Percentiles rank a stretch among this genome's conserved stretches.
Evolutionary conservation across 2,797 vertebrate species (phyloP).

Genomic region (Hyperoplus immaculatus): DNA sequence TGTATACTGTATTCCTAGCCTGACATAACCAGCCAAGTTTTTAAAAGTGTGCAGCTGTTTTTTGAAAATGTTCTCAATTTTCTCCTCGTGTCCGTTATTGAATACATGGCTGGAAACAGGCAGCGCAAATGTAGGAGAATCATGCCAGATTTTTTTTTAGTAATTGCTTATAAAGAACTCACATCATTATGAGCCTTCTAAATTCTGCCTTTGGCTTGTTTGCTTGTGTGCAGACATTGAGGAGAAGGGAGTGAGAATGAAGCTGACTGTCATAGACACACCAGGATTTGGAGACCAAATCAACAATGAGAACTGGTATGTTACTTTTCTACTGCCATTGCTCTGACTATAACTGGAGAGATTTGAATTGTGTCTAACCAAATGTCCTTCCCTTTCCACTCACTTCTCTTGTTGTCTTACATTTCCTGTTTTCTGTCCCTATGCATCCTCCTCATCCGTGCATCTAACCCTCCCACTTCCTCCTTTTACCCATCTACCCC

Average conservation of each 20-base stretch:
- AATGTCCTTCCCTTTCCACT: not conserved
- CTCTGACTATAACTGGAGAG: not conserved
- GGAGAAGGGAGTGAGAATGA: constrained; percentile 98
- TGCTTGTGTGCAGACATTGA: constrained; percentile 89
- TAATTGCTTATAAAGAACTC: not conserved
- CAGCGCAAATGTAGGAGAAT: not conserved
- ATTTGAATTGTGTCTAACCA: constrained; percentile 22
- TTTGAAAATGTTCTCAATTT: not conserved
- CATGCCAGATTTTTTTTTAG: not conserved
- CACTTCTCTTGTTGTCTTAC: constrained; percentile 22
- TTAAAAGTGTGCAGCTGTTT: not conserved
- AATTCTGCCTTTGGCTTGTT: not conserved
- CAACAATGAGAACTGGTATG: constrained; percentile 98
- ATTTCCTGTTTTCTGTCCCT: constrained; percentile 15
- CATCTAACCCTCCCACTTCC: not conserved
- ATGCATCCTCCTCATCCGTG: constrained; percentile 1
- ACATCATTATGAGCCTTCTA: too few species aligned
- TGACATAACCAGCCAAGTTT: constrained; percentile 9
- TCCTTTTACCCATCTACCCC: not conserved
- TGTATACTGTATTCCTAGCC: not conserved
- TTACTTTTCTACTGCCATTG: not conserved
- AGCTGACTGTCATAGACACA: constrained; percentile 97
- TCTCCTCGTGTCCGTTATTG: not conserved
- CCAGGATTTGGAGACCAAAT: constrained; percentile 99
- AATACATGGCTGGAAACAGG: not conserved